A percentile compares a stretch with the other conserved stretches of the same genome.
phyloP scores from a whole-genome alignment of 2,888 invertebrate species.

The Iphiclides podalirius region DNA sequence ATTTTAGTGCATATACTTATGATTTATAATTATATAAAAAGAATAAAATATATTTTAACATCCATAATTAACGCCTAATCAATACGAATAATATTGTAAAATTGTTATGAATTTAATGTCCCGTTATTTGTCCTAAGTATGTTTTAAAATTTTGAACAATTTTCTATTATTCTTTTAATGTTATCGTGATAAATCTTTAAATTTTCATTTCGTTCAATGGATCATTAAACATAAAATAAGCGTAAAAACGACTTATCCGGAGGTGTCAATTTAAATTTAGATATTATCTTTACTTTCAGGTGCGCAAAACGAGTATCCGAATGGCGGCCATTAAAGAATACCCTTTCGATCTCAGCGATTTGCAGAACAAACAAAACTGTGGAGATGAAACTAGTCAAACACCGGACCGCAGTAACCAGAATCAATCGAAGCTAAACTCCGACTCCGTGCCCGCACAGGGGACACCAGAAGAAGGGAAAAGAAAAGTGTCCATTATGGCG shows the following conservation, averaged over 20 bases:
- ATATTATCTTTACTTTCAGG: constrained; percentile 45
- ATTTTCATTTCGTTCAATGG: too few relatives aligned
- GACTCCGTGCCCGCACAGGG: constrained; percentile 21
- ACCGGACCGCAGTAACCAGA: constrained; percentile 24
- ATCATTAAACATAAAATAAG: too few relatives aligned
- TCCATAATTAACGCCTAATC: too few relatives aligned
- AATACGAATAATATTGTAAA: too few relatives aligned
- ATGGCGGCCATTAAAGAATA: constrained; percentile 78
- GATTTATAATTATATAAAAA: too few relatives aligned
- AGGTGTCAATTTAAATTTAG: too few relatives aligned
- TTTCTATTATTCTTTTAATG: too few relatives aligned
- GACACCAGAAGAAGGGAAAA: constrained; percentile 62
- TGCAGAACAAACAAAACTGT: constrained; percentile 48
- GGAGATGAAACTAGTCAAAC: constrained; percentile 34
- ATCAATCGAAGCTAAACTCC: neutral
- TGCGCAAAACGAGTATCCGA: constrained; percentile 73
- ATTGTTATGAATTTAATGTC: neutral
- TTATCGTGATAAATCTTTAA: too few relatives aligned
- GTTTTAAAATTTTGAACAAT: too few relatives aligned
- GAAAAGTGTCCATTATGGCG: constrained; percentile 83
- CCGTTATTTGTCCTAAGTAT: neutral
- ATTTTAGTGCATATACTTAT: neutral
- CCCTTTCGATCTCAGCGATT: constrained; percentile 73
- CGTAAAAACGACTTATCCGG: too few relatives aligned
- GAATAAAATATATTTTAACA: too few relatives aligned